Conservation (phyloP, 2,113 vertebrate species). For the Xenotilapia longispinis region DNA sequence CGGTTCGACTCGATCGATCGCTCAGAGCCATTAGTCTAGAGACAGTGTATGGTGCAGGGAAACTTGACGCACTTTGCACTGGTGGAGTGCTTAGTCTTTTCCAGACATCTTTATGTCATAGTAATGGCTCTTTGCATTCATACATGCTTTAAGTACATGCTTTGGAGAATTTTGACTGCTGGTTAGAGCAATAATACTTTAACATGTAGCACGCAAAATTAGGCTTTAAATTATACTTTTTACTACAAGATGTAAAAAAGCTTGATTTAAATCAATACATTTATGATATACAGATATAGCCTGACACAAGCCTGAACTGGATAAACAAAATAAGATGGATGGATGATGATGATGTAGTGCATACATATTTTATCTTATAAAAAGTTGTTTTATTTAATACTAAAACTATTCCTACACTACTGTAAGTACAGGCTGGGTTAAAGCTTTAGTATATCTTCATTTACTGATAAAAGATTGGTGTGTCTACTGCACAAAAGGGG, state of each 20-base stretch:
- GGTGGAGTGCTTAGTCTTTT: not conserved
- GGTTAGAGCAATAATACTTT: not conserved
- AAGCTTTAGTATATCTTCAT: not conserved
- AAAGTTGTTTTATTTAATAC: not conserved
- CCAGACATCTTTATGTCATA: not conserved
- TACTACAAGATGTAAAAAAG: not conserved
- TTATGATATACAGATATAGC: not conserved
- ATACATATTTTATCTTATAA: not conserved
- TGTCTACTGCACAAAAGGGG: not conserved
- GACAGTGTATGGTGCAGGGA: not conserved
- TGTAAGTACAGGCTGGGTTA: not conserved
- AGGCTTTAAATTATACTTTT: not conserved
- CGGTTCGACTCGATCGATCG: slow-evolving; percentile 9
- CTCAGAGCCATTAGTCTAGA: slow-evolving; percentile 31
- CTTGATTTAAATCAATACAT: not conserved
- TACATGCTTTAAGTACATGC: not conserved
- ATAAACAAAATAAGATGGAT: not conserved
- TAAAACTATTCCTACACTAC: not conserved
- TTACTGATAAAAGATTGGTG: not conserved
- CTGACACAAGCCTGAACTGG: not conserved
- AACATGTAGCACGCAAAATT: not conserved
- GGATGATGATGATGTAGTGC: not conserved
- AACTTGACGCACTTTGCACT: slow-evolving; percentile 34
- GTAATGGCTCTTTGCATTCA: not conserved
- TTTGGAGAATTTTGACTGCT: not conserved